Percentiles rank a stretch among this genome's conserved stretches.
Conservation (phyloP, 2,113 vertebrate genomes). For the Indicator maculatus region DNA sequence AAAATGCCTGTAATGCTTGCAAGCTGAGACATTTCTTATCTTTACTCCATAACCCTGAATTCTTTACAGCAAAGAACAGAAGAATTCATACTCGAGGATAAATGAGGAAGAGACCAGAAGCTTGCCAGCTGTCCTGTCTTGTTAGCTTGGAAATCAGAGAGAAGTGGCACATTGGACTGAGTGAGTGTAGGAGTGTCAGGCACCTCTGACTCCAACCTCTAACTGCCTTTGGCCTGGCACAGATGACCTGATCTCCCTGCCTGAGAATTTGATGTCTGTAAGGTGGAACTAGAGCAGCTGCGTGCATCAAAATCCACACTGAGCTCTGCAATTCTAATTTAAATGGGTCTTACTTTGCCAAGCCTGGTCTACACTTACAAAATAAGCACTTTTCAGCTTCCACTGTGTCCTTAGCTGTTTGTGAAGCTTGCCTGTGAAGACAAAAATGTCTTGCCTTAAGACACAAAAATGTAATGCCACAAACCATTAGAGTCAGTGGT, state of each 20-base stretch:
- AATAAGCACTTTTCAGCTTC: not conserved
- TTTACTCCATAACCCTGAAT: constrained; percentile 16
- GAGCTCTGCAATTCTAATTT: not conserved
- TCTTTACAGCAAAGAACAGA: constrained; percentile 45
- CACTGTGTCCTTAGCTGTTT: not conserved
- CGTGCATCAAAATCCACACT: not conserved
- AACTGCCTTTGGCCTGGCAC: not conserved
- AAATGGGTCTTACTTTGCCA: not conserved
- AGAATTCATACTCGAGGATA: constrained; percentile 33
- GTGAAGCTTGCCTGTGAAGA: not conserved
- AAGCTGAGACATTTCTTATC: constrained; percentile 55
- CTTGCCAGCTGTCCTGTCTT: constrained; percentile 38
- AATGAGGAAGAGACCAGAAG: constrained; percentile 5
- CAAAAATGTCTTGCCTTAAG: not conserved
- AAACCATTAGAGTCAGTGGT: not conserved
- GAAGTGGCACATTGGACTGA: not conserved
- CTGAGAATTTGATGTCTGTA: not conserved
- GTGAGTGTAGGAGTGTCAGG: not conserved
- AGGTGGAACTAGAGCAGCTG: not conserved
- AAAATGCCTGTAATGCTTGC: constrained; percentile 45
- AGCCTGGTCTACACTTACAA: not conserved
- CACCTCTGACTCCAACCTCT: not conserved
- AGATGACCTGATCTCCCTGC: not conserved
- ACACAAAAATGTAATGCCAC: not conserved
- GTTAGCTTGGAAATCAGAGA: constrained; percentile 8